Conservation (phyloP, 2,797 vertebrate species). For the Coilia nasus region DNA sequence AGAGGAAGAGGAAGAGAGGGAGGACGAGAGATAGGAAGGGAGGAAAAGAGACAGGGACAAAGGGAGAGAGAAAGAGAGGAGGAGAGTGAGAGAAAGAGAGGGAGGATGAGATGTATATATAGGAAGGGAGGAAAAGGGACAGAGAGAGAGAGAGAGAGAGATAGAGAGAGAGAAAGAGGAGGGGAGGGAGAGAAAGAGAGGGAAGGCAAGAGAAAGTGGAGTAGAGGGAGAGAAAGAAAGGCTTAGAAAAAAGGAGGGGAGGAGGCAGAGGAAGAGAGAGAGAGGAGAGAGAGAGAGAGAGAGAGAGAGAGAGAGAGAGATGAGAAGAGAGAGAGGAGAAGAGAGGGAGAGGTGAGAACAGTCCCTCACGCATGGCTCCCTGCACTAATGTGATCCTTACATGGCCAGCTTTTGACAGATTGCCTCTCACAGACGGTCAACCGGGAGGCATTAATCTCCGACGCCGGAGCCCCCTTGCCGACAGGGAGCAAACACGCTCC, state of each 20-base stretch:
- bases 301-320: too few relatives aligned
- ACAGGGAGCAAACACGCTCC: constrained; percentile 55
- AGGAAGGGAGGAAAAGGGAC: too few relatives aligned
- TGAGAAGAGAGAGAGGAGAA: not conserved
- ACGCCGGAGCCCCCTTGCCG: constrained; percentile 27
- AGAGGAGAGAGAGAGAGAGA: too few relatives aligned
- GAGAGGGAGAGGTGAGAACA: not conserved
- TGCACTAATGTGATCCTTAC: constrained; percentile 67
- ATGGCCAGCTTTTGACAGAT: constrained; percentile 67
- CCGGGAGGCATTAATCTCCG: constrained; percentile 66
- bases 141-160: too few relatives aligned
- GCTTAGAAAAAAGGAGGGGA: too few relatives aligned
- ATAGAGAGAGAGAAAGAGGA: too few relatives aligned
- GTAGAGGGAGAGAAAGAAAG: too few relatives aligned
- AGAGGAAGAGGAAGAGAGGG: constrained; percentile 43
- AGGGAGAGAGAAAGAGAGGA: constrained; percentile 44
- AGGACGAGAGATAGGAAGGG: too few relatives aligned
- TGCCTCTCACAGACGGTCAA: constrained; percentile 49
- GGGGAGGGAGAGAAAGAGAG: too few relatives aligned
- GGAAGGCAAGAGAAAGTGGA: too few relatives aligned
- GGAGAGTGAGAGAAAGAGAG: not conserved
- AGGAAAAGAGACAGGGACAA: constrained; percentile 44
- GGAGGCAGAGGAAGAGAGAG: too few relatives aligned
- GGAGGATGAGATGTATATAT: too few relatives aligned
- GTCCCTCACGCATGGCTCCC: constrained; percentile 58